phyloP scores from a whole-genome alignment of 2,888 invertebrate genomes.

The Tinea semifulvella region DNA sequence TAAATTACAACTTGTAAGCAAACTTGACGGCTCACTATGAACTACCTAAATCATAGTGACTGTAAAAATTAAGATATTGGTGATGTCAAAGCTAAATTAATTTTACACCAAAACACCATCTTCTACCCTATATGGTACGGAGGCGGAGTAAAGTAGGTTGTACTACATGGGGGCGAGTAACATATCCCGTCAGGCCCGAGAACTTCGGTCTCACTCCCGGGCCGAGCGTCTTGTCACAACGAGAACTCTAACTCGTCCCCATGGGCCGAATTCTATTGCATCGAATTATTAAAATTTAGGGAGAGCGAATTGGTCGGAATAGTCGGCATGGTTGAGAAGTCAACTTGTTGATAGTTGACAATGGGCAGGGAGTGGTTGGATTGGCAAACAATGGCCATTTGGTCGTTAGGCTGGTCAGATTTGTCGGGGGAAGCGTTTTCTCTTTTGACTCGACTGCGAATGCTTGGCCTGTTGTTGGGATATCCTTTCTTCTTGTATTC shows the following conservation, averaged over 20 bases:
- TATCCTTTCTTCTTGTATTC: slow-evolving; percentile 88
- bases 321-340: slow-evolving; percentile 69
- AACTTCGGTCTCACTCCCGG: neutral
- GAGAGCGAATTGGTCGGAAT: slow-evolving; percentile 76
- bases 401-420: slow-evolving; percentile 43
- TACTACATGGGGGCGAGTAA: slow-evolving; percentile 16
- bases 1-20: too few species aligned
- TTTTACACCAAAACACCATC: too few species aligned
- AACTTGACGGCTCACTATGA: too few species aligned
- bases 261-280: slow-evolving; percentile 70
- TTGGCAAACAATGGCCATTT: slow-evolving; percentile 69
- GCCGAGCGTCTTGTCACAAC: slow-evolving; percentile 19
- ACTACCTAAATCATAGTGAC: too few species aligned
- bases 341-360: slow-evolving; percentile 74
- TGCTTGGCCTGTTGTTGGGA: slow-evolving; percentile 80
- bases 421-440: slow-evolving; percentile 73
- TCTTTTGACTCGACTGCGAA: slow-evolving; percentile 78
- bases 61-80: too few species aligned
- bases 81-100: too few species aligned
- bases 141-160: too few species aligned
- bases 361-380: too few species aligned
- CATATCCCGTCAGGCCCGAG: neutral
- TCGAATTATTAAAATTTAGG: slow-evolving; percentile 79
- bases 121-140: too few species aligned
- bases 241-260: too few species aligned